Evolutionary conservation across 2,113 vertebrate genomes (phyloP).

Genomic region (Petrocephalus microphthalmus): DNA sequence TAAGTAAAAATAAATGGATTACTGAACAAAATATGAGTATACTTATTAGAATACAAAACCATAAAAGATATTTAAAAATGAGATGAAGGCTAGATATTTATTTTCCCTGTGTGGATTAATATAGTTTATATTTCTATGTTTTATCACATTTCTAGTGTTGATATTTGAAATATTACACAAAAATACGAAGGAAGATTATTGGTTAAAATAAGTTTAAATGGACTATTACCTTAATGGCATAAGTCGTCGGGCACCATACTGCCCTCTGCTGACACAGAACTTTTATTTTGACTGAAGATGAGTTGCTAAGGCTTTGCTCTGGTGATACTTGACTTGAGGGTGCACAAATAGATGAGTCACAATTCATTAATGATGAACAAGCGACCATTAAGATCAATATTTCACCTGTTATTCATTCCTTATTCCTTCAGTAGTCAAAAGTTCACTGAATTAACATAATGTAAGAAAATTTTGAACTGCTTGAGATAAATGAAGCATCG

Average conservation of each 20-base stretch:
- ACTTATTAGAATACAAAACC: not conserved
- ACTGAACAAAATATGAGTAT: not conserved
- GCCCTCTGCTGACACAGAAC: not conserved
- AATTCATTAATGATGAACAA: not conserved
- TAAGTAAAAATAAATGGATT: not conserved
- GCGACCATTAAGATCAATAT: not conserved
- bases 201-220: not conserved
- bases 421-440: not conserved
- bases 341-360: not conserved
- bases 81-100: not conserved
- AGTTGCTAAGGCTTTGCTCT: not conserved
- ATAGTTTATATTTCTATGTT: not conserved
- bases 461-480: not conserved
- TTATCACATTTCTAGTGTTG: not conserved
- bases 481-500: not conserved
- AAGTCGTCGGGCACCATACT: not conserved
- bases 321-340: not conserved
- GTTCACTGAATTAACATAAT: not conserved
- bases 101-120: not conserved
- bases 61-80: not conserved
- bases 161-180: not conserved
- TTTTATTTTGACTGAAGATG: slow-evolving; percentile 11
- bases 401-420: not conserved
- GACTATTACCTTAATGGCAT: not conserved
- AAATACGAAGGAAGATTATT: not conserved